Base-by-base conservation (phyloP, 2,888 invertebrate genomes). In the Polydrusus pterygomalis region DNA sequence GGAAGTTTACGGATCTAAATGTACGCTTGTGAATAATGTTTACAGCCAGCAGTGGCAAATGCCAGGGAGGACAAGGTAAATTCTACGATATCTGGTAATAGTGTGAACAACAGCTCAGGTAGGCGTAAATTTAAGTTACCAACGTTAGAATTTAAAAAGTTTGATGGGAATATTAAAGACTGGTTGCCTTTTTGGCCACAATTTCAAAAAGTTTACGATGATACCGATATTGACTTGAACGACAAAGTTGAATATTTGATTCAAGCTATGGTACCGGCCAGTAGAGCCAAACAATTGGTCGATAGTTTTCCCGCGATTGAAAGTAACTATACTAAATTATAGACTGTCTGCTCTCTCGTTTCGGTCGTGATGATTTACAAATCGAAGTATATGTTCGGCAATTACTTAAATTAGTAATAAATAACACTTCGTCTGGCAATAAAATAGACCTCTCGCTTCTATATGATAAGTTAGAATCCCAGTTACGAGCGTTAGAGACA, bases 391-490 rank as follows among this genome's bases (percentile, higher is more conserved):
- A 84, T 70, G 80, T 83, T 38, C 38, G 38, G 38, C 9, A 85
- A 67, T 60, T 84, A 10, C 64, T 85, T 18, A 79, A 80, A 56
- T 58, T 85, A n/a, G n/a, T n/a, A n/a, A n/a, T n/a, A n/a, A n/a
- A n/a, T n/a, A n/a, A 81, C 47, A 64, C 79, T 18, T 3, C 70
- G 13, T 70, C 72, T n/a, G 20, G 38, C 9, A 69, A 74, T 40
- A 80, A 75, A 25, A 8, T 67, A 15, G 69, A 79, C 10, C 25
- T 82, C 1, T 51, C 72, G 34, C 30, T 43, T 17, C 18, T 83
- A 1, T 82, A 82, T 74, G 83, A 84, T 75, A 77, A 81, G 63
- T 58, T 85, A 11, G 82, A 84, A 58, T 77, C 81, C n/a, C 82
- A 84, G 47, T 73, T 84, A 18, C 56, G 82, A 25, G 81, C 83